A percentile compares a stretch with the other conserved stretches of the same genome.
Conservation (phyloP, 2,888 invertebrate genomes). For the Pseudococcus viburni region DNA sequence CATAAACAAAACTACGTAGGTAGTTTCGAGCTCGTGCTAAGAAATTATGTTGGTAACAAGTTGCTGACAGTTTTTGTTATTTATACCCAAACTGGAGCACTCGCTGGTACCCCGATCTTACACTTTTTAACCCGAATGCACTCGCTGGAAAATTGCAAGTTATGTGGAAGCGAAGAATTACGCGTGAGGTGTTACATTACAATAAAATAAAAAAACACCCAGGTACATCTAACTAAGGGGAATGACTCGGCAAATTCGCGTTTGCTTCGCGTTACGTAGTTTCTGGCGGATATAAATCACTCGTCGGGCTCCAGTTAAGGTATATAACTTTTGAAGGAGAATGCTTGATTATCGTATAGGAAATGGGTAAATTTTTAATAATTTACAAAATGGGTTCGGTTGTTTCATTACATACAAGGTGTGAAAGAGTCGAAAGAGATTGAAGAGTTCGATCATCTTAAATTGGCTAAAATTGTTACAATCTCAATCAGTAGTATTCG, state of each 20-base stretch:
- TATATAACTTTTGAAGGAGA: not conserved
- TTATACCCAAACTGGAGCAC: constrained; percentile 20
- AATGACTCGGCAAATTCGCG: not conserved
- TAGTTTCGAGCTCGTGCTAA: constrained; percentile 1
- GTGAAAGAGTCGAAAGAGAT: not conserved
- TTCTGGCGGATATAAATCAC: not conserved
- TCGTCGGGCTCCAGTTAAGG: not conserved
- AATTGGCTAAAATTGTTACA: too few relatives aligned
- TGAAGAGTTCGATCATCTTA: not conserved
- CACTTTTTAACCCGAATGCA: constrained; percentile 41
- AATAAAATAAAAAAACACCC: constrained; percentile 21
- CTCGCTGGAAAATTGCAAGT: constrained; percentile 47
- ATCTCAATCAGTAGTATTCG: too few relatives aligned
- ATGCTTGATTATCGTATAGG: not conserved
- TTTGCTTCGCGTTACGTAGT: not conserved
- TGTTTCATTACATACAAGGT: not conserved
- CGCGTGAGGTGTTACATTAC: constrained; percentile 5
- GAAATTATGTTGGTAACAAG: constrained; percentile 54
- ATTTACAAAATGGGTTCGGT: not conserved
- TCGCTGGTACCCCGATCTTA: constrained; percentile 25
- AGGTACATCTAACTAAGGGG: not conserved
- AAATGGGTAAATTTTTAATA: not conserved
- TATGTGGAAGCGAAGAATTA: constrained; percentile 36
- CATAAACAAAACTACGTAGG: constrained; percentile 10
- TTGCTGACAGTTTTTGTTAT: constrained; percentile 56